These are phyloP conservation scores for Sinonovacula constricta DNA, from an alignment of 1,140 invertebrate species.

Conservation along the genomic window DNA sequence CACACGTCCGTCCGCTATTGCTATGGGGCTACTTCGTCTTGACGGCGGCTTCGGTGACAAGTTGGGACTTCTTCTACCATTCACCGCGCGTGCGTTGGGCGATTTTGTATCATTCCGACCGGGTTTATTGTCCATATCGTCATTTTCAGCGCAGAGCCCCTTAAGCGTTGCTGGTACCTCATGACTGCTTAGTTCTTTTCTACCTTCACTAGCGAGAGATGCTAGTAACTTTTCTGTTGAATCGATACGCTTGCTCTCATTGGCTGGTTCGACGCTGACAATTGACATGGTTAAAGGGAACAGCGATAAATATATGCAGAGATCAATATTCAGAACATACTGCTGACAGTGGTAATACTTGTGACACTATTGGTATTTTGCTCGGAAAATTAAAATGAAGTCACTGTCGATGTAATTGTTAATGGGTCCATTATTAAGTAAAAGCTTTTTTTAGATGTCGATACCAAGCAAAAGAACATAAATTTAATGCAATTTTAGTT, in stretches of 20 bases:
- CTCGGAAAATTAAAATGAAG: too few species aligned
- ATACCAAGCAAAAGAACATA: too few species aligned
- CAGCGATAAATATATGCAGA: neutral
- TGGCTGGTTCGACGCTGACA: conserved; percentile 68
- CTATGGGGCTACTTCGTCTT: conserved; percentile 15
- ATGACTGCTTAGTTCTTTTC: conserved; percentile 44
- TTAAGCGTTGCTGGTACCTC: conserved; percentile 15
- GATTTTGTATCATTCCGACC: conserved; percentile 47
- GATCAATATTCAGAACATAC: too few species aligned
- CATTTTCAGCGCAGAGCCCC: neutral
- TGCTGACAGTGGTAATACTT: too few species aligned
- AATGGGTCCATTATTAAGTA: too few species aligned
- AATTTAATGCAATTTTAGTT: too few species aligned
- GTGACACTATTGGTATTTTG: too few species aligned
- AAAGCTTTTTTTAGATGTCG: too few species aligned
- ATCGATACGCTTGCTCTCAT: conserved; percentile 67
- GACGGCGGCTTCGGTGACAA: conserved; percentile 23
- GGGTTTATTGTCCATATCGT: conserved; percentile 25
- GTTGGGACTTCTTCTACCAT: conserved; percentile 34
- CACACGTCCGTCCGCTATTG: conserved; percentile 70
- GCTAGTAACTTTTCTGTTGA: conserved; percentile 67
- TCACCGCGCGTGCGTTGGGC: conserved; percentile 10
- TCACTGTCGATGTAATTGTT: too few species aligned
- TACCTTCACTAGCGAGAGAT: conserved; percentile 18
- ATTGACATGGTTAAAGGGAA: conserved; percentile 58